A percentile compares a stretch with the other conserved stretches of the same genome.
These are phyloP conservation scores for Pangasius krempfi DNA, from an alignment of 2,797 vertebrate genomes.

Conservation along the genomic window DNA sequence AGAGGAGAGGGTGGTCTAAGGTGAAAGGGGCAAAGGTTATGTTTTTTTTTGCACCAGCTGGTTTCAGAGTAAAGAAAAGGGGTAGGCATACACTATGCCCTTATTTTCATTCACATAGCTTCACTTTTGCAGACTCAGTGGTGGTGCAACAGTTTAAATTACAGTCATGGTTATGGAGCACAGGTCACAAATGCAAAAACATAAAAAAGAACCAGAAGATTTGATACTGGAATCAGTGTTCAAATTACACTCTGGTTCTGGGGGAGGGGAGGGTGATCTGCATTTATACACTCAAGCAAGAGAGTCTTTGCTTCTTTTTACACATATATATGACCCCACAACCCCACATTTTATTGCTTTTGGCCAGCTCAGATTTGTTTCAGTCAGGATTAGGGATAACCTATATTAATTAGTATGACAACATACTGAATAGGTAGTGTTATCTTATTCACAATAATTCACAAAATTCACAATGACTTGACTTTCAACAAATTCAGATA, in stretches of 20 bases:
- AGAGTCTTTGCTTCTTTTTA: too few relatives aligned
- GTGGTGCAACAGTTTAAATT: background rate
- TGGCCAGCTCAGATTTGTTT: background rate
- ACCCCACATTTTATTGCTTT: background rate
- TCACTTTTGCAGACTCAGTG: background rate
- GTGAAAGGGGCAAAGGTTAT: conserved; percentile 14
- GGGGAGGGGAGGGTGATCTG: background rate
- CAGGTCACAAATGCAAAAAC: background rate
- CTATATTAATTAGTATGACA: background rate
- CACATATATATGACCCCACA: background rate
- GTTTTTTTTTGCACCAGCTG: conserved; percentile 13
- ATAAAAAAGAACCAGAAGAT: background rate
- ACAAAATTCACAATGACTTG: background rate
- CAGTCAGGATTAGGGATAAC: background rate
- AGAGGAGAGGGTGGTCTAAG: conserved; percentile 9
- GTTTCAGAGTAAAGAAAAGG: background rate
- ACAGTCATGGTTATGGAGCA: background rate
- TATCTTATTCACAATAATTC: background rate
- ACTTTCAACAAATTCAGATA: background rate
- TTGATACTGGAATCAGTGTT: background rate
- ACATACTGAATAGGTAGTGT: background rate
- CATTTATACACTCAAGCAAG: background rate
- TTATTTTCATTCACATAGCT: conserved; percentile 4
- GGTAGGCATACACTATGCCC: background rate
- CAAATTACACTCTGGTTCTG: background rate